Percentiles rank a stretch among this genome's conserved stretches.
These are phyloP conservation scores for Meda fulgida DNA, from an alignment of 2,797 vertebrate genomes.

Conservation along the genomic window DNA sequence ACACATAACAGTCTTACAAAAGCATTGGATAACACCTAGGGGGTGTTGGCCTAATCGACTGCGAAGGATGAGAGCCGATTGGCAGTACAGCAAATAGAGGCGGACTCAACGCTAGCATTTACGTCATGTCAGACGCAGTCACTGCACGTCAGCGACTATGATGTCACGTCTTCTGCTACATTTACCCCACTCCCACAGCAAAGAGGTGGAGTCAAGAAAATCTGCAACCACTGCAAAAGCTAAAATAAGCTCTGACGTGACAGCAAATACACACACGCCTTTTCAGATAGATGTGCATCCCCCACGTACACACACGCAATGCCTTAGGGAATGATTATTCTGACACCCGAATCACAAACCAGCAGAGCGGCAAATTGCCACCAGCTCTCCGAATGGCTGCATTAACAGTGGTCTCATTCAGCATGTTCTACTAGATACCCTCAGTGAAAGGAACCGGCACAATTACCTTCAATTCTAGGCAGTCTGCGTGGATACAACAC, in stretches of 20 bases:
- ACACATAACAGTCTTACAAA: slow-evolving; percentile 56
- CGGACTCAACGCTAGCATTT: neutral
- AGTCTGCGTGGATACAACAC: slow-evolving; percentile 42
- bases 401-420: slow-evolving; percentile 64
- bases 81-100: slow-evolving; percentile 23
- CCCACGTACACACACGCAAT: neutral
- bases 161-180: slow-evolving; percentile 47
- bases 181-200: slow-evolving; percentile 31
- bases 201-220: slow-evolving; percentile 32
- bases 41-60: slow-evolving; percentile 50
- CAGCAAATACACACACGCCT: slow-evolving; percentile 4
- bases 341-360: slow-evolving; percentile 67
- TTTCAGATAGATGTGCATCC: slow-evolving; percentile 10
- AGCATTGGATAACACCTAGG: slow-evolving; percentile 50
- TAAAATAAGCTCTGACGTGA: slow-evolving; percentile 43
- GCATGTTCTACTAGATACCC: slow-evolving; percentile 37
- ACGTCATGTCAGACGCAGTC: slow-evolving; percentile 55
- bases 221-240: slow-evolving; percentile 36
- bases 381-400: slow-evolving; percentile 64
- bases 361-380: slow-evolving; percentile 72
- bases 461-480: neutral
- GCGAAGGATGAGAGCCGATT: slow-evolving; percentile 31
- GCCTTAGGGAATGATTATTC: slow-evolving; percentile 54
- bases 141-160: slow-evolving; percentile 54
- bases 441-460: slow-evolving; percentile 8